Base-by-base conservation (phyloP, 2,797 vertebrate species). In the Danio choprae region DNA sequence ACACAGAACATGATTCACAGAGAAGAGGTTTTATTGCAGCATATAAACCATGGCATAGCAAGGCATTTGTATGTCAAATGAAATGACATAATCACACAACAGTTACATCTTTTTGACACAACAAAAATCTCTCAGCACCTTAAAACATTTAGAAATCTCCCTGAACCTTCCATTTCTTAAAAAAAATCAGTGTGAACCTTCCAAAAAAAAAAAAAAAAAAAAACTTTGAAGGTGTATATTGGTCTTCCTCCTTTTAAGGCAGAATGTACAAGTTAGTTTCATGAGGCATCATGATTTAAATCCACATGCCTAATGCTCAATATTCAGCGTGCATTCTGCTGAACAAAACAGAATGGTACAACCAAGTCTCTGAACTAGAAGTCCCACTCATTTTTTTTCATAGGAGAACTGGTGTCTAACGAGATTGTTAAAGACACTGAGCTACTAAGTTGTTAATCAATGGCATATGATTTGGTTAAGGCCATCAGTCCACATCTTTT, bases 21-120 rank as follows among this genome's bases (percentile, higher is more conserved):
- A 77, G 59, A 50, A 43, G 46, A 22, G 20, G 55, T 60, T 78
- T 78, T 78, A 78, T 78, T 78, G 76, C 43, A 59, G 44, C 65
- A 68, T 48, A 48, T 69, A 50, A 60, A 70, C 53, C 44, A 77
- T 56, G 50, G 68, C 62, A 77, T 41, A 77, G 50, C 73, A 73
- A 73, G 15, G 20, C 10, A 40, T 11, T 76, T 65, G 9, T 22
- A 65, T 43, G 12, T 55, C 9, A 55, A 18, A 29, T 56, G 48
- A 65, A 44, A 76, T 36, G 2, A 44, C 62, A 50, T 51, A 40
- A 38, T 65, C 9, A 65, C 15, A 18, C 62, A 55, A 51, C 38
- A 44, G 13, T 76, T 43, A 56, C 74, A 76, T 29, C 18, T 38
- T 41, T 29, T 38, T 51, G 0, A 22, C 48, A 64, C 20, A 6